phyloP scores from a whole-genome alignment of 2,888 invertebrate species.

The Calameuta pallipes region DNA sequence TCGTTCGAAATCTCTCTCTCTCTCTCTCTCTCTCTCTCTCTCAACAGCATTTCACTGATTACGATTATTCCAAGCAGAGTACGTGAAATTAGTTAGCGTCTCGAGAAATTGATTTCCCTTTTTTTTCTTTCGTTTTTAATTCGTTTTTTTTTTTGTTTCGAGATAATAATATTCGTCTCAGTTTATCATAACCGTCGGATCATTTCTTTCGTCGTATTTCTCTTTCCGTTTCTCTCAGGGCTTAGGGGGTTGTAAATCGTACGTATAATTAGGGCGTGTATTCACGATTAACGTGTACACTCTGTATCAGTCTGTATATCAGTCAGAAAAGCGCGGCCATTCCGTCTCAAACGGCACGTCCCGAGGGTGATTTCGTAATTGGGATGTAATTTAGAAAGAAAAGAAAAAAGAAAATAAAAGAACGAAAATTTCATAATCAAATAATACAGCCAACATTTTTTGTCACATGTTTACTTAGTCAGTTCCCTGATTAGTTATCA shows the following conservation, averaged over 20 bases:
- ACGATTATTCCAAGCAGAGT: too few relatives aligned
- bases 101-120: neutral
- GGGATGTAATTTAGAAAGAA: too few relatives aligned
- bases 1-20: neutral
- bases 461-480: neutral
- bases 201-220: neutral
- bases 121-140: neutral
- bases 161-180: neutral
- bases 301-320: slow-evolving; percentile 24
- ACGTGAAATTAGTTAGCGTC: neutral
- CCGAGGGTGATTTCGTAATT: neutral
- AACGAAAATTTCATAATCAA: neutral
- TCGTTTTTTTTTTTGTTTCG: neutral
- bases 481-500: too few relatives aligned
- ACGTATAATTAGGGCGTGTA: slow-evolving; percentile 16
- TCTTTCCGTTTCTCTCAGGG: neutral
- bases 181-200: neutral
- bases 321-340: slow-evolving; percentile 13
- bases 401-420: too few relatives aligned
- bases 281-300: slow-evolving; percentile 13
- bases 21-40: neutral
- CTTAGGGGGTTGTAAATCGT: neutral
- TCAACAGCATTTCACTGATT: too few relatives aligned
- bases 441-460: neutral
- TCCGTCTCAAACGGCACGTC: slow-evolving; percentile 11